Conservation (phyloP, 2,113 vertebrate genomes). For the Nyctibius bracteatus region DNA sequence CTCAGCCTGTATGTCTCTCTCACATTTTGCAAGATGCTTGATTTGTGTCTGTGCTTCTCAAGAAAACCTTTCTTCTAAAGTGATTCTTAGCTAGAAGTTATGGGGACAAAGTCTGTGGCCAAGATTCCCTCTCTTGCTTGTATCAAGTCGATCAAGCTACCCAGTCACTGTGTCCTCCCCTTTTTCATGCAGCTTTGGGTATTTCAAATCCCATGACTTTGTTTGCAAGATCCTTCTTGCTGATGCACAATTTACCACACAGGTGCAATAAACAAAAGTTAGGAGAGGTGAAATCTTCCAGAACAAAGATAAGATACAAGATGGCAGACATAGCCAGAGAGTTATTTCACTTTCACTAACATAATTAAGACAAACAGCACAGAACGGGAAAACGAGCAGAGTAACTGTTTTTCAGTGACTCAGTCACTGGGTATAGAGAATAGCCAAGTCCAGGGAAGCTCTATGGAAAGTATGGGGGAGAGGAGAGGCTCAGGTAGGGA, state of each 20-base stretch:
- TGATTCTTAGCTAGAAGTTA: not conserved
- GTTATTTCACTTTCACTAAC: not conserved
- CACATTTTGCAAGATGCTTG: not conserved
- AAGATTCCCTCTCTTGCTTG: not conserved
- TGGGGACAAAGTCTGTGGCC: not conserved
- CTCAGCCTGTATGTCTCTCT: not conserved
- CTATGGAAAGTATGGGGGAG: not conserved
- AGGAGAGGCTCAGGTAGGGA: rapidly evolving
- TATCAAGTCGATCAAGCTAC: not conserved
- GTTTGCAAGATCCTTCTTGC: not conserved
- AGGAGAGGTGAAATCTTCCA: not conserved
- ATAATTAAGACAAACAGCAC: not conserved
- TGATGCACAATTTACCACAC: not conserved
- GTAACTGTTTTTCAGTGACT: not conserved
- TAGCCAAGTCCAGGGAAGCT: not conserved
- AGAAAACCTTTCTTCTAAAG: not conserved
- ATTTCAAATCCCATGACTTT: not conserved
- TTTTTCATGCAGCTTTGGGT: not conserved
- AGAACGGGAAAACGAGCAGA: not conserved
- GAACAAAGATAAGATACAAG: not conserved
- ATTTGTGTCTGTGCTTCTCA: not conserved
- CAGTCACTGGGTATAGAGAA: not conserved
- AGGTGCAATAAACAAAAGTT: not conserved
- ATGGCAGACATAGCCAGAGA: not conserved
- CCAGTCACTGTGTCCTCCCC: rapidly evolving